Conservation (phyloP, 2,797 vertebrate genomes). For the Danio kyathit region DNA sequence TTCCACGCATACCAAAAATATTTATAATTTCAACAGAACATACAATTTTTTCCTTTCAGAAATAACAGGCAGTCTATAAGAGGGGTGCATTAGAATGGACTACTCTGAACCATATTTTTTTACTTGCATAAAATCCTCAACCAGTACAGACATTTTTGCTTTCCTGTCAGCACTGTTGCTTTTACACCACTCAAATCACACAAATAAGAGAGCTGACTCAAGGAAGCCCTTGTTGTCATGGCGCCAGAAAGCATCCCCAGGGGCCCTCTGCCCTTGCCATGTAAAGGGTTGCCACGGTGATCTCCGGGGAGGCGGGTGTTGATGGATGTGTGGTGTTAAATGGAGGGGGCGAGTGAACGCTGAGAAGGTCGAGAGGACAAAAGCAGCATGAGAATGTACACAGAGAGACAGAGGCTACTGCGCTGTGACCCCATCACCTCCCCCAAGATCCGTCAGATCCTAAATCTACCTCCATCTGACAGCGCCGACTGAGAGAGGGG, state of each 20-base stretch:
- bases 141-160: slow-evolving; percentile 34
- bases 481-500: slow-evolving; percentile 34
- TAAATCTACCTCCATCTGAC: slow-evolving; percentile 57
- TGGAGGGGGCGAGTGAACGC: slow-evolving; percentile 50
- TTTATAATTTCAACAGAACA: not conserved
- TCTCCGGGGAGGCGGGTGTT: slow-evolving; percentile 54
- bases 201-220: slow-evolving; percentile 39
- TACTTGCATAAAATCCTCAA: not conserved
- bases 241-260: slow-evolving; percentile 53
- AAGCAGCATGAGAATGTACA: slow-evolving; percentile 66
- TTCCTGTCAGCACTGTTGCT: slow-evolving; percentile 30
- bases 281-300: slow-evolving; percentile 56
- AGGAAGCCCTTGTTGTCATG: slow-evolving; percentile 60
- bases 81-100: not conserved
- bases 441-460: slow-evolving; percentile 31
- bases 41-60: not conserved
- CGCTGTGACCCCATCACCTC: slow-evolving; percentile 30
- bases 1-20: not conserved
- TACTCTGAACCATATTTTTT: not conserved
- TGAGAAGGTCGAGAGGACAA: slow-evolving; percentile 57
- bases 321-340: slow-evolving; percentile 56
- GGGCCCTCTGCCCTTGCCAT: slow-evolving; percentile 46
- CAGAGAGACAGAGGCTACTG: slow-evolving; percentile 38
- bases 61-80: not conserved
- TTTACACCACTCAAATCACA: slow-evolving; percentile 41